Evolutionary conservation across 2,888 invertebrate species (phyloP), one percentile per base, ranked within the genome.

Genomic region (Perithous albicinctus): DNA sequence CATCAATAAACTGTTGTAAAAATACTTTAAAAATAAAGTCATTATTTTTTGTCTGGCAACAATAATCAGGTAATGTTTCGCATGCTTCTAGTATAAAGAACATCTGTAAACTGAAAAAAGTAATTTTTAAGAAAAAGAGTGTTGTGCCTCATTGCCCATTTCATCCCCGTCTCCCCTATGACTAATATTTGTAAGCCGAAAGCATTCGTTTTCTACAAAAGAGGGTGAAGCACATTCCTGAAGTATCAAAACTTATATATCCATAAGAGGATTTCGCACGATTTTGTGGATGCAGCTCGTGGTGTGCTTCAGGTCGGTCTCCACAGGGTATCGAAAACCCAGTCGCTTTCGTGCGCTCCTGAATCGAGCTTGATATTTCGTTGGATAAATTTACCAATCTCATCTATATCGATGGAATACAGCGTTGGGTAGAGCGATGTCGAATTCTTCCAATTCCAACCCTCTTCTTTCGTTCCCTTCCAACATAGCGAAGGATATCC

Each of bases 331-430:
- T 32, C 18, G 29, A 59, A 59, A 18, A 46, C 20, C 15, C 18
- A 41, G 29, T 32, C 32, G 35, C 32, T 51, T 6, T 38, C 23
- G 29, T 18, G 29, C 5, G 29, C 18, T 18, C 7, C 41, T 12
- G 56, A 15, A 59, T 43, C 56, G 59, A 43, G 32, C 32, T 59
- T 15, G 56, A 67, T 67, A 67, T 43, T 76, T 32, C 46, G 46
- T 26, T 15, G 67, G 67, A 76, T 76, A 35, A 59, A 67, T 46
- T 61, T 26, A 59, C 32, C 76, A 59, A 76, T 76, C 67, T 48
- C 76, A 69, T 46, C 76, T 43, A 51, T 74, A 26, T 18, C n/a
- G n/a, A 38, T 51, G 63, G 61, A 51, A 74, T 64, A 7, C 63
- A 46, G n/a, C 54, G 2, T n/a, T n/a, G 18, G n/a, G 41, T 41